Base-by-base conservation (phyloP, 2,888 invertebrate genomes). In the Cremastinae sp. region DNA sequence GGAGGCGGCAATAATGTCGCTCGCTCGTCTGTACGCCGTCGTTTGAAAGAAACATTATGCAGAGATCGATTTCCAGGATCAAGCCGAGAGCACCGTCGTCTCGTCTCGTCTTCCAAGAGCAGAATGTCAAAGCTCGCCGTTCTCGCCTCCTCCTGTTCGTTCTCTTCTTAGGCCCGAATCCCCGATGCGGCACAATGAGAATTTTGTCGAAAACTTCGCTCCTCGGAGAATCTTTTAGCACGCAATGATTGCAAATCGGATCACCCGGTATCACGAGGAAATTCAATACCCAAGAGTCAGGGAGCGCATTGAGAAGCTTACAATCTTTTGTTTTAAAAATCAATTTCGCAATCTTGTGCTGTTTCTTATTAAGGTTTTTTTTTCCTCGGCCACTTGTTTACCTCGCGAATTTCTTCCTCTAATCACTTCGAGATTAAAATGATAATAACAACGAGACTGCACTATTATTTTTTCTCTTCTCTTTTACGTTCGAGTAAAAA, bases 1-100 rank as follows among this genome's bases (percentile, higher is more conserved):
- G 72, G 75, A 77, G 74, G 78, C 75, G 78, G 75, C 68, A 79
- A 79, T 79, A 79, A 79, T 74, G 78, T 65, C 62, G 70, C 55
- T 55, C 59, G 53, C 66, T 58, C 75, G 49, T 61, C 56, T 68
- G 16, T 9, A 12, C 14, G 10, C 47, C 61, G 66, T 56, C 71
- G 75, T 75, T 73, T 55, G 75, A 77, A 62, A 71, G 75, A 78
- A 75, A 78, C 72, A 79, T 79, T 77, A 77, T 74, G 71, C 76
- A 55, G 53, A 61, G 56, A 78, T 78, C 75, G 75, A 78, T 75
- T 72, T 61, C 70, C 22, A 55, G 59, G 59, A 65, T 61, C 73
- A 45, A 64, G 43, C 35, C 39, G 39, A 39, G 62, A 62, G 59
- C 64, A 56, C 39, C 65, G 43, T 39, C 55, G 35, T 39, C 61